Percentiles rank a stretch among this genome's conserved stretches.
Evolutionary conservation across 35 echinoderm and acorn worm species (phyloP).

Genomic region (Apostichopus japonicus): DNA sequence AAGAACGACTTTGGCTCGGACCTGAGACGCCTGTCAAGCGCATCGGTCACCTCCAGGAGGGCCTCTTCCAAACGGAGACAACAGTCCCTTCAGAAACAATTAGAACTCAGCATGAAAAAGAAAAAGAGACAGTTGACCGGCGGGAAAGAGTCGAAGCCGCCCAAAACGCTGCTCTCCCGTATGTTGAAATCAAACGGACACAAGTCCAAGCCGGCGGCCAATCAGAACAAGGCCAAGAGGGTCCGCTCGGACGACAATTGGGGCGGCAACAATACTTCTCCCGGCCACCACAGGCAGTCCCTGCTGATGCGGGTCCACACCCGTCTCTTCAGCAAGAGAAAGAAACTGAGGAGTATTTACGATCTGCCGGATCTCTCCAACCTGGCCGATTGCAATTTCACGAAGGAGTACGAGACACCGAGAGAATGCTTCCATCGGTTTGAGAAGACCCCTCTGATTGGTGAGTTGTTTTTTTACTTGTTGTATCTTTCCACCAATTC

Average conservation of each 20-base stretch:
- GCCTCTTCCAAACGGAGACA: background rate
- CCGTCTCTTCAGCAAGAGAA: constrained; percentile 24
- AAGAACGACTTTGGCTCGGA: background rate
- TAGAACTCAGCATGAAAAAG: background rate
- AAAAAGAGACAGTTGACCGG: background rate
- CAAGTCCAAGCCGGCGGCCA: background rate
- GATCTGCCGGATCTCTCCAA: background rate
- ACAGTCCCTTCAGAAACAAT: background rate
- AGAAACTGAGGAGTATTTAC: constrained; percentile 5
- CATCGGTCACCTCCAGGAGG: background rate
- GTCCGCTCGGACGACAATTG: background rate
- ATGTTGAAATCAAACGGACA: constrained; percentile 1
- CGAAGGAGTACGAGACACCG: constrained; percentile 35
- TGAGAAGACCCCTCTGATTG: constrained; percentile 8
- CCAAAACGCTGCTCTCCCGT: background rate
- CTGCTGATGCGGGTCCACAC: background rate
- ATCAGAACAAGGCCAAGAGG: background rate
- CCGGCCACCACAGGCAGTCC: background rate
- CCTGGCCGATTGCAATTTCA: constrained; percentile 1
- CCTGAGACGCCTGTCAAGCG: constrained; percentile 8
- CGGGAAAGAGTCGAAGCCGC: background rate
- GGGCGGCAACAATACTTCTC: background rate
- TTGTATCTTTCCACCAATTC: background rate
- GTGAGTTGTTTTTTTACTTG: background rate
- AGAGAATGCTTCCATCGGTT: constrained; percentile 29